Base-by-base conservation (phyloP, 2,888 invertebrate species). In the Congeria kusceri region DNA sequence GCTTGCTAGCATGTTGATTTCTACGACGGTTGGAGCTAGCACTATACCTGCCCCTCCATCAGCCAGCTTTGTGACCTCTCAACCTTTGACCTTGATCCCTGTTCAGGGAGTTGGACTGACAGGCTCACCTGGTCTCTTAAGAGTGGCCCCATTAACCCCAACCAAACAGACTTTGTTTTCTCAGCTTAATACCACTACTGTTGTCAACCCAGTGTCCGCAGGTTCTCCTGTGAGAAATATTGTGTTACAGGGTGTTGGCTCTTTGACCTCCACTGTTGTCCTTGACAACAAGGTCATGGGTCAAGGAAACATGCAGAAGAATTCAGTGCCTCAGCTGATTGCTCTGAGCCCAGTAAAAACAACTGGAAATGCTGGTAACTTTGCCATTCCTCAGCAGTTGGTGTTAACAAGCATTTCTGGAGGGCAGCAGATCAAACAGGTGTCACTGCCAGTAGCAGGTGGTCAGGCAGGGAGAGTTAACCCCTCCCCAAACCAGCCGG, bases 161-260 rank as follows among this genome's bases (percentile, higher is more conserved):
- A 67, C 68, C 28, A 73, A 69, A 27, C 68, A 73, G 47, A 66
- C 56, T 39, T n/a, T 63, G 7, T 59, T 62, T 28, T 59, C 61
- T 27, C 44, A 61, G 20, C 62, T 53, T 20, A 32, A 57, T 25
- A 46, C 59, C 9, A 77, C 47, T 57, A 32, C 68, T n/a, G 62
- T 47, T 15, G 46, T 62, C 32, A 58, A 32, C 29, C 13, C 57
- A 20, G 53, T 44, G n/a, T 32, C 63, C 15, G 15, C 39, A 13
- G 53, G 69, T 3, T 64, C 76, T 18, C 58, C 74, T 20, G 53
- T 74, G 3, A 76, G 76, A 65, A 76, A 76, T 44, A 61, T 76
- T 64, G 73, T 83, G 23, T 57, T 82, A 46, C 76, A 78, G 62
- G 72, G 78, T 7, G 61, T 82, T 32, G 76, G 77, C 15, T 82